These are phyloP conservation scores for Ancistrus triradiatus DNA, from an alignment of 2,113 vertebrate species.

Conservation along the genomic window DNA sequence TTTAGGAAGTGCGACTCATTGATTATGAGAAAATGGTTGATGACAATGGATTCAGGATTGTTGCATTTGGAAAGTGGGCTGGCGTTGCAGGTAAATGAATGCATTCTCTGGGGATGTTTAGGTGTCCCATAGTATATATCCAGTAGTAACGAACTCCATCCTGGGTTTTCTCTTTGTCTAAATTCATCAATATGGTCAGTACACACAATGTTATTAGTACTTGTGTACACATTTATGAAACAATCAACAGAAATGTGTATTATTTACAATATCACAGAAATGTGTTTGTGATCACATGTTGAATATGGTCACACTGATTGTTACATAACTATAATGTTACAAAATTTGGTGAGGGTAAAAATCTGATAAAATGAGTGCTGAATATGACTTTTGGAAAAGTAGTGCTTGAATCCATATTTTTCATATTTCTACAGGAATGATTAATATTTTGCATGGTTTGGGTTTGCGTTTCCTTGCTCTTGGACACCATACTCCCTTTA, in stretches of 20 bases:
- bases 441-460: slow-evolving; percentile 93
- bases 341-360: no score
- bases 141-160: no score
- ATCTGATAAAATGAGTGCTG: no score
- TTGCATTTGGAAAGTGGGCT: slow-evolving; percentile 97
- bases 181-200: no score
- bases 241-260: no score
- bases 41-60: slow-evolving; percentile 83
- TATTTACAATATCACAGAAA: no score
- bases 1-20: slow-evolving; percentile 90
- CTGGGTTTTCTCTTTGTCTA: no score
- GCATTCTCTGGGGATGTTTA: neutral
- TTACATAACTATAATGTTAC: no score
- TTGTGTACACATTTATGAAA: neutral
- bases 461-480: slow-evolving; percentile 91
- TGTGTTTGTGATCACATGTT: no score
- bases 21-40: slow-evolving; percentile 99
- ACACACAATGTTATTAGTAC: no score
- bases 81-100: slow-evolving; percentile 85
- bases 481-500: slow-evolving; percentile 94
- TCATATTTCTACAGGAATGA: slow-evolving; percentile 82
- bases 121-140: neutral
- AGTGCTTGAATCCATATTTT: neutral
- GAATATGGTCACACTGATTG: no score
- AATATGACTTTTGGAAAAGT: no score